Conservation (phyloP, 2,888 invertebrate species). For the Drosophila birchii region DNA sequence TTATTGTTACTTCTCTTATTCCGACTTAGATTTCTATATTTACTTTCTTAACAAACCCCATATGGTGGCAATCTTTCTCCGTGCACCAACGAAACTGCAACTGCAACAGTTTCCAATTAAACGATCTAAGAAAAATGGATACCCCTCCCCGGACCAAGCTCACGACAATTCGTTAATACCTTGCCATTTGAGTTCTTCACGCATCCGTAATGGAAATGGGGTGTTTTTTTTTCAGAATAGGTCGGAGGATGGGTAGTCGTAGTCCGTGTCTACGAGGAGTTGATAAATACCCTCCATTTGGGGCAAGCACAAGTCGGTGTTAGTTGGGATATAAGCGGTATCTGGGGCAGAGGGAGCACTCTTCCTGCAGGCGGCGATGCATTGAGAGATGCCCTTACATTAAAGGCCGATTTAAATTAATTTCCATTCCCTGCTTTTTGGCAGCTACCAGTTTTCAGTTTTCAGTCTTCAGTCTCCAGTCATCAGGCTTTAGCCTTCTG, state of each 20-base stretch:
- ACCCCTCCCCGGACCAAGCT: constrained; percentile 46
- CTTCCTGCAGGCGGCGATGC: constrained; percentile 53
- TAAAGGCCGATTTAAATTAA: constrained; percentile 85
- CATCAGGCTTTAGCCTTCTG: constrained; percentile 29
- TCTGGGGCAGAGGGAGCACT: constrained; percentile 65
- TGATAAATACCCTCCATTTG: constrained; percentile 77
- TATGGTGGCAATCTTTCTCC: not conserved
- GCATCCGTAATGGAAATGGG: constrained; percentile 65
- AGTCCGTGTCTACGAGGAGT: constrained; percentile 50
- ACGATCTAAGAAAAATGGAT: constrained; percentile 77
- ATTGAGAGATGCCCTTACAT: constrained; percentile 84
- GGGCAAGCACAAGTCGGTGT: constrained; percentile 69
- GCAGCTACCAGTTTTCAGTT: constrained; percentile 49
- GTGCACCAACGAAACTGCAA: constrained; percentile 51
- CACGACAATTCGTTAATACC: constrained; percentile 82
- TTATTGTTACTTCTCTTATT: not conserved
- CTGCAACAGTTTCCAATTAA: constrained; percentile 83
- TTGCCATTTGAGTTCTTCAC: constrained; percentile 82
- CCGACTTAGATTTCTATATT: not conserved
- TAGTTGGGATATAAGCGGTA: constrained; percentile 67
- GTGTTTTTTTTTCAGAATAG: constrained; percentile 4
- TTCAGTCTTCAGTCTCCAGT: constrained; percentile 8
- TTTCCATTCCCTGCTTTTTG: constrained; percentile 82
- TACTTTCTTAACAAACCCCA: not conserved
- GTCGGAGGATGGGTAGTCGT: constrained; percentile 15